phyloP scores from a whole-genome alignment of 2,888 invertebrate genomes.

The Melanostoma scalare region DNA sequence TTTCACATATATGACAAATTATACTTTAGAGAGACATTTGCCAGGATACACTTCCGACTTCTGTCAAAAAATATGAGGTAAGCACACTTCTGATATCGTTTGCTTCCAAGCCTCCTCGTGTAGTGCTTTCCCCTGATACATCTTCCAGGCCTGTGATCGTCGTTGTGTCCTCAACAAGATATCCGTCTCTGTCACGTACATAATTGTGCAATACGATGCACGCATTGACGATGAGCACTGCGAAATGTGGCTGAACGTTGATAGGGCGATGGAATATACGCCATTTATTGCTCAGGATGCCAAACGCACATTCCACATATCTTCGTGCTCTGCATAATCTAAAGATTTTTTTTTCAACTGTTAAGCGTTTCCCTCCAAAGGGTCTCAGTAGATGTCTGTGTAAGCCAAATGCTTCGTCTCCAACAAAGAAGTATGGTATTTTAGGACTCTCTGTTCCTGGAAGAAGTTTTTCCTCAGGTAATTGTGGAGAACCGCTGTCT shows the following conservation, averaged over 20 bases:
- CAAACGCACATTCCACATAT: slow-evolving; percentile 11
- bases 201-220: not conserved
- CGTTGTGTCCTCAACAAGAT: not conserved
- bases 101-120: too few species aligned
- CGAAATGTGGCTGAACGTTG: slow-evolving; percentile 6
- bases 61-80: too few species aligned
- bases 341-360: slow-evolving; percentile 9
- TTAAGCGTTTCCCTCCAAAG: slow-evolving; percentile 1
- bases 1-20: too few species aligned
- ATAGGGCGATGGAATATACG: slow-evolving; percentile 11
- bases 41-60: too few species aligned
- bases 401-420: slow-evolving; percentile 14
- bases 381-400: slow-evolving; percentile 3
- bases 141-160: too few species aligned
- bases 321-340: slow-evolving; percentile 3
- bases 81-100: too few species aligned
- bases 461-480: too few species aligned
- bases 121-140: too few species aligned
- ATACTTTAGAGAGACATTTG: too few species aligned
- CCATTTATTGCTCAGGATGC: slow-evolving; percentile 18
- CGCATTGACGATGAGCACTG: not conserved
- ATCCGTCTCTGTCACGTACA: not conserved
- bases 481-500: too few species aligned
- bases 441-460: too few species aligned
- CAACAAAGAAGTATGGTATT: slow-evolving; percentile 7